Evolutionary conservation across 35 echinoderm and acorn worm genomes (phyloP).

Genomic region (Ophioderma brevispina): DNA sequence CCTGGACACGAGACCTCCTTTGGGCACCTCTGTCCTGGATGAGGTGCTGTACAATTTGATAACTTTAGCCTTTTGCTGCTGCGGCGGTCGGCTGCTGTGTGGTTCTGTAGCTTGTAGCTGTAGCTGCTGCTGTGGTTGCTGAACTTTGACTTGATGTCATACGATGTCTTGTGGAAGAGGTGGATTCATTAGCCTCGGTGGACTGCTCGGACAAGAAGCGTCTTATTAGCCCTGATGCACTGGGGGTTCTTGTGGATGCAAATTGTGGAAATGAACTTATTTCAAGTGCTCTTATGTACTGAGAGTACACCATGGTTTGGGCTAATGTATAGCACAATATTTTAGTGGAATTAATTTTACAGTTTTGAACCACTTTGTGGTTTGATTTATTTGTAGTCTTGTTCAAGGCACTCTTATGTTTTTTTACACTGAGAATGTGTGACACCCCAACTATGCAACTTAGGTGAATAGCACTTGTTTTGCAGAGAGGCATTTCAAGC

Average conservation of each 20-base stretch:
- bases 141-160: neutral
- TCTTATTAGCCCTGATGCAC: neutral
- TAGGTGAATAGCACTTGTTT: too few species aligned
- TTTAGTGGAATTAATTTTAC: too few species aligned
- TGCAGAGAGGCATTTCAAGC: too few species aligned
- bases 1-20: neutral
- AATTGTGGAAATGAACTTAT: neutral
- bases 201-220: conserved; percentile 30
- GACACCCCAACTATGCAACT: too few species aligned
- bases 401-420: too few species aligned
- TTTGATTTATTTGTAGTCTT: too few species aligned
- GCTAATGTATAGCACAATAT: too few species aligned
- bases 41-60: neutral
- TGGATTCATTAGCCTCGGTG: conserved; percentile 15
- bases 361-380: too few species aligned
- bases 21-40: neutral
- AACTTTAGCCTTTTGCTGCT: neutral
- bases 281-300: neutral
- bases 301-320: too few species aligned
- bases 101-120: neutral
- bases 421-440: too few species aligned
- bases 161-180: neutral
- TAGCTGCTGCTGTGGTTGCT: neutral
- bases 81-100: too few species aligned
- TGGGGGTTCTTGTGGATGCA: neutral